Evolutionary conservation across 2,797 vertebrate species (phyloP), one percentile per base, ranked within the genome.

Genomic region (Botia kubotai): DNA sequence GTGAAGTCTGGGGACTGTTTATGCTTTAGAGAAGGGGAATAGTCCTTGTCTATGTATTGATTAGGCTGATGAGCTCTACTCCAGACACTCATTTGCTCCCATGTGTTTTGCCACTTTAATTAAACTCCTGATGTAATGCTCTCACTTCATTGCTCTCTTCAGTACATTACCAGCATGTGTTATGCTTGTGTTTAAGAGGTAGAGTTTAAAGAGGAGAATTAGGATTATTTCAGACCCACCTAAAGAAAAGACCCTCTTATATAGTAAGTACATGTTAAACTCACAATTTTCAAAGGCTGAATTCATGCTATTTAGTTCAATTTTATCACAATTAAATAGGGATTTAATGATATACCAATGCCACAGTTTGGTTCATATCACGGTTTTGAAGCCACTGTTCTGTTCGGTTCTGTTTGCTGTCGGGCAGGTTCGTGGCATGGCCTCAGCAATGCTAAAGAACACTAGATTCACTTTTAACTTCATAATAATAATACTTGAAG

Each of bases 81-180:
- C 80, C 58, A 82, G 82, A 86, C 77, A 84, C 55, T 72, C 73
- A 80, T 71, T 69, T 67, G 71, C 74, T 72, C 69, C 81, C 68
- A 21, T 75, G 80, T 82, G 85, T 83, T 82, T 84, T 86, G 79
- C 82, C 77, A 70, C 84, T 88, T 87, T 87, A 89, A 87, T 87
- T 87, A 89, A 89, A 86, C 75, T 80, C 81, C 79, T 84, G 82
- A 85, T 86, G 84, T 89, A 85, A 89, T 77, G 75, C 79, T 71
- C 84, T 69, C 78, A 81, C 80, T 82, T 77, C 62, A 69, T 69
- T 80, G 60, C 69, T 68, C 74, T 77, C 72, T 79, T 23, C 33
- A 68, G 17, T 77, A 62, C 7, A 71, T n/a, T 50, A 3, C 33
- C 39, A 10, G 39, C 29, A 29, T 46, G 52, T 10, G 46, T 46